Conservation (phyloP, 2,888 invertebrate species). For the Yponomeuta evonymella region DNA sequence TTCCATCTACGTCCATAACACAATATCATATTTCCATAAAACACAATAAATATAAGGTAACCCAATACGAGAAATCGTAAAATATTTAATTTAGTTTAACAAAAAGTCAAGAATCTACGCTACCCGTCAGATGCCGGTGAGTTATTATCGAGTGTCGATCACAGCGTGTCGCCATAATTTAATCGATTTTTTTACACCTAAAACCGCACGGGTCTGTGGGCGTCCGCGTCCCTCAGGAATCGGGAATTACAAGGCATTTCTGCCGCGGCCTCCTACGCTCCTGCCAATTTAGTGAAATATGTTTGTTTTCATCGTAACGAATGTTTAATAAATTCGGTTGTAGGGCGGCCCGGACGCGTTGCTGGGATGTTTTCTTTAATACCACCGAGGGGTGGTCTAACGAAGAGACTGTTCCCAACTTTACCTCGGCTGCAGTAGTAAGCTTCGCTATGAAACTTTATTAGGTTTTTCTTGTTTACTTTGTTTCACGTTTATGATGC, state of each 20-base stretch:
- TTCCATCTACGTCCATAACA: background rate
- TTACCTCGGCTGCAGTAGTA: background rate
- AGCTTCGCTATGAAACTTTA: background rate
- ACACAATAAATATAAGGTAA: slow-evolving; percentile 36
- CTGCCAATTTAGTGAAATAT: slow-evolving; percentile 65
- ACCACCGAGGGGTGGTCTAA: slow-evolving; percentile 61
- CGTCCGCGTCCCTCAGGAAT: slow-evolving; percentile 49
- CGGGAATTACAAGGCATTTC: slow-evolving; percentile 65
- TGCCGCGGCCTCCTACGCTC: slow-evolving; percentile 53
- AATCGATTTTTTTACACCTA: slow-evolving; percentile 76
- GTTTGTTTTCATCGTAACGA: slow-evolving; percentile 66
- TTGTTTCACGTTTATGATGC: slow-evolving; percentile 13
- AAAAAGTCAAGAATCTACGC: slow-evolving; percentile 62
- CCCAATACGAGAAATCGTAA: slow-evolving; percentile 56
- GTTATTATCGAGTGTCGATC: slow-evolving; percentile 73
- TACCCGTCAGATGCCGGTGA: slow-evolving; percentile 61
- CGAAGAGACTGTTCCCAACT: slow-evolving; percentile 34
- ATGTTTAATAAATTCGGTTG: slow-evolving; percentile 46
- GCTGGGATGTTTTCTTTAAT: slow-evolving; percentile 58
- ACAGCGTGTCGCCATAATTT: slow-evolving; percentile 71
- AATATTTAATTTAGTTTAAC: slow-evolving; percentile 69
- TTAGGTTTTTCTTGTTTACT: slow-evolving; percentile 4
- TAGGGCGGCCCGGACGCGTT: slow-evolving; percentile 36
- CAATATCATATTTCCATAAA: slow-evolving; percentile 26
- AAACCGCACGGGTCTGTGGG: slow-evolving; percentile 68